Conservation (phyloP, 2,113 vertebrate species). For the Hoplias malabaricus region DNA sequence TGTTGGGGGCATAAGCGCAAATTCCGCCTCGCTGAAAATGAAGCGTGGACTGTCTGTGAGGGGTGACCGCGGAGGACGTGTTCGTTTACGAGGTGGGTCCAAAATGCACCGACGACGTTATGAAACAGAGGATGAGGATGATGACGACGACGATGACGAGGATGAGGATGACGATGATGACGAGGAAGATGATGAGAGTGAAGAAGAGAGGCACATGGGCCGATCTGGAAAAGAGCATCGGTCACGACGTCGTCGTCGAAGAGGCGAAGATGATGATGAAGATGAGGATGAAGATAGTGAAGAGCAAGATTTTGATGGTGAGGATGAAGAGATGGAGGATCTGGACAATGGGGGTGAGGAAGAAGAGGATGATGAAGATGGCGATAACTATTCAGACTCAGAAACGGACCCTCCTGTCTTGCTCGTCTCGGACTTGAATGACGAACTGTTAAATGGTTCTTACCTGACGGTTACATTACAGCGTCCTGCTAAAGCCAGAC, state of each 20-base stretch:
- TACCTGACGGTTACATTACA: slow-evolving; percentile 95
- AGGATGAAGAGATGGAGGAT: slow-evolving; percentile 67
- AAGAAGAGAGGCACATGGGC: slow-evolving; percentile 51
- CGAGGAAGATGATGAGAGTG: slow-evolving; percentile 62
- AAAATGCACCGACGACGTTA: slow-evolving; percentile 70
- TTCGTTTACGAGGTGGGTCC: slow-evolving; percentile 72
- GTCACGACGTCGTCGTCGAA: slow-evolving; percentile 46
- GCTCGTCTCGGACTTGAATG: slow-evolving; percentile 74
- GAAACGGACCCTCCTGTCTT: slow-evolving; percentile 76
- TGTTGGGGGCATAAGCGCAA: slow-evolving; percentile 41
- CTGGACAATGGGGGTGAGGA: slow-evolving; percentile 64
- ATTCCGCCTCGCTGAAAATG: slow-evolving; percentile 57
- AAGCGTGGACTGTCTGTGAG: slow-evolving; percentile 60
- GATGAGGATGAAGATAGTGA: slow-evolving; percentile 85
- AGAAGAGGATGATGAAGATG: slow-evolving; percentile 57
- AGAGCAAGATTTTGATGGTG: slow-evolving; percentile 71
- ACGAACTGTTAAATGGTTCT: slow-evolving; percentile 80
- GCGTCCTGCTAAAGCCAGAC: slow-evolving; percentile 83
- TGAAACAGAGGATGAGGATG: slow-evolving; percentile 71
- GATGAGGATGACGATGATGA: slow-evolving; percentile 58
- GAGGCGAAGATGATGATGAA: slow-evolving; percentile 71
- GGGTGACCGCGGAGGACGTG: slow-evolving; percentile 63
- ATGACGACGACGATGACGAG: slow-evolving; percentile 58
- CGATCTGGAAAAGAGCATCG: slow-evolving; percentile 34
- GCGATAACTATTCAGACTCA: slow-evolving; percentile 70